Evolutionary conservation across 2,113 vertebrate genomes (phyloP).

Genomic region (Megaceryle maxima): DNA sequence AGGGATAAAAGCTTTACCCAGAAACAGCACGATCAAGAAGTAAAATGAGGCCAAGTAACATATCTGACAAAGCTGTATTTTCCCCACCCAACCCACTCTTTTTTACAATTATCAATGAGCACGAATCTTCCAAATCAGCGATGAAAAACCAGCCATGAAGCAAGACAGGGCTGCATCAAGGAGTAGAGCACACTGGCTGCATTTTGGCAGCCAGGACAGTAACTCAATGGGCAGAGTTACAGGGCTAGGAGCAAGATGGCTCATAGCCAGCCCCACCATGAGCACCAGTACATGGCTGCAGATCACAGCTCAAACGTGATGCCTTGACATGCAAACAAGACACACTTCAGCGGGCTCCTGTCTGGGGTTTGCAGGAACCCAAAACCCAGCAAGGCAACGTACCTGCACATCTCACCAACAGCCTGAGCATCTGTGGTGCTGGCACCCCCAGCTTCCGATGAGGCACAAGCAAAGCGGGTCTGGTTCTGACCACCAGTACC

Average conservation of each 20-base stretch:
- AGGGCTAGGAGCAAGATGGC: neutral
- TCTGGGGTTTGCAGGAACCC: neutral
- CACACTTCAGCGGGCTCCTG: rapidly evolving
- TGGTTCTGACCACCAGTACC: neutral
- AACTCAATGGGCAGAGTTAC: neutral
- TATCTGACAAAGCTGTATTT: rapidly evolving
- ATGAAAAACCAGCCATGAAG: rapidly evolving
- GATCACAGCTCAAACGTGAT: rapidly evolving
- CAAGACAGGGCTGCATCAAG: neutral
- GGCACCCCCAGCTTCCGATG: rapidly evolving
- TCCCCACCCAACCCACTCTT: neutral
- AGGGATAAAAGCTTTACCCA: neutral
- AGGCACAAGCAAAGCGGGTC: neutral
- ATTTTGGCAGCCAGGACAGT: neutral
- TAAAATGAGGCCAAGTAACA: neutral
- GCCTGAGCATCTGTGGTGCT: rapidly evolving
- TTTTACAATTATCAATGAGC: neutral
- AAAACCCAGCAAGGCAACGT: rapidly evolving
- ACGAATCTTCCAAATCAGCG: neutral
- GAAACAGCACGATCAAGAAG: neutral
- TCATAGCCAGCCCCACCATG: neutral
- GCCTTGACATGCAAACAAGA: neutral
- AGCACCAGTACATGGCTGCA: neutral
- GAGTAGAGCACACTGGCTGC: rapidly evolving
- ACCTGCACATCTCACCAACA: rapidly evolving